A percentile compares a stretch with the other conserved stretches of the same genome.
phyloP scores from a whole-genome alignment of 2,113 vertebrate species.

The Etheostoma spectabile region DNA sequence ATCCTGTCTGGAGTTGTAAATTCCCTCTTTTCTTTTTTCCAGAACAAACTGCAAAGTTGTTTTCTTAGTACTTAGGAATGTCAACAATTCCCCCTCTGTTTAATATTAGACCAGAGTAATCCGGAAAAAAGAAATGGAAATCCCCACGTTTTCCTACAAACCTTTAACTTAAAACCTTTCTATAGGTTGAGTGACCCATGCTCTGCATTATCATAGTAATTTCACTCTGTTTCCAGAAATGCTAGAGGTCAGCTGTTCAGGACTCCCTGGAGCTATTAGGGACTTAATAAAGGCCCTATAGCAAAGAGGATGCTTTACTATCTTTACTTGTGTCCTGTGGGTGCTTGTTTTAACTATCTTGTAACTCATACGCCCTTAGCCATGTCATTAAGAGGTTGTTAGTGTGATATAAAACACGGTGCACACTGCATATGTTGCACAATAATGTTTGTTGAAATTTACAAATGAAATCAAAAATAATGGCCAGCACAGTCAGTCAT shows the following conservation, averaged over 20 bases:
- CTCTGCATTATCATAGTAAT: neutral
- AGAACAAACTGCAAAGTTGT: slow-evolving; percentile 82
- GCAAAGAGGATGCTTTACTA: neutral
- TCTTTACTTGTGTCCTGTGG: neutral
- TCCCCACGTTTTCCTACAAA: neutral
- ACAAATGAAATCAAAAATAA: neutral
- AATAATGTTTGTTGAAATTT: neutral
- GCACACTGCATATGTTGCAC: neutral
- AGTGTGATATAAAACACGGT: neutral
- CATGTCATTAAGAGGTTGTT: slow-evolving; percentile 3
- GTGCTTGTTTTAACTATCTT: slow-evolving; percentile 2
- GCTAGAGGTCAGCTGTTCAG: neutral
- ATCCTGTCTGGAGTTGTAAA: slow-evolving; percentile 9
- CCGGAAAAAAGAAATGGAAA: slow-evolving; percentile 3
- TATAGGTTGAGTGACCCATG: neutral
- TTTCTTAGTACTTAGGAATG: slow-evolving; percentile 88
- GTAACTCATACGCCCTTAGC: neutral
- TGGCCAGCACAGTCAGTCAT: neutral
- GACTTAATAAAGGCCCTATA: slow-evolving; percentile 2
- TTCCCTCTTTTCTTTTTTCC: slow-evolving; percentile 12
- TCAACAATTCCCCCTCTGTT: slow-evolving; percentile 87
- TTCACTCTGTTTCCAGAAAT: neutral
- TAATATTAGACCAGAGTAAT: slow-evolving; percentile 66
- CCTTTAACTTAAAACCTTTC: neutral
- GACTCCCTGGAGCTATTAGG: neutral